Evolutionary conservation across 2,888 invertebrate species (phyloP), one percentile per base, ranked within the genome.

Genomic region (Ichneumoninae sp.): DNA sequence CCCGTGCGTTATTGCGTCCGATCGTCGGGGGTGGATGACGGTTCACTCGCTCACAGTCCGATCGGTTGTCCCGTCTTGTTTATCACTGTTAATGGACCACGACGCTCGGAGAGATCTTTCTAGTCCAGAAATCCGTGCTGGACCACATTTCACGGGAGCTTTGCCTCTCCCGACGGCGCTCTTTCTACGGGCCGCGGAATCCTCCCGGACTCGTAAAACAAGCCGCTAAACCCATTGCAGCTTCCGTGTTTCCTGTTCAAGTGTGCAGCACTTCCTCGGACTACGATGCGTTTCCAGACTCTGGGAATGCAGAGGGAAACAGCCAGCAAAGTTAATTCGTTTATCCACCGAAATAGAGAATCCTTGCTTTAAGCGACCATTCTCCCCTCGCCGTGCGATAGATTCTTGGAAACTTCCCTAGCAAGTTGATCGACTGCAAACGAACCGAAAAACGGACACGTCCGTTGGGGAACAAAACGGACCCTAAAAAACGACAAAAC

Each of bases 301-400:
- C 65, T 44, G 47, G 7, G 33, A 75, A 65, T 73, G 44, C 16
- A 57, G 13, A 13, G 65, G 60, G 50, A 50, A 50, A 75, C 65
- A 60, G 52, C 36, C 36, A 52, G 54, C 54, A 8, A 19, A 54
- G 19, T 54, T 73, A 54, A 22, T 54, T 73, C 60, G 57, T 73
- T 73, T 73, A 16, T 44, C 44, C 16, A 44, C 44, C 16, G 44
- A 44, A 44, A 44, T 44, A 44, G 44, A 44, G 44, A 16, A 44
- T 13, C 16, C 44, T 44, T 4, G 44, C 44, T 16, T 40, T 40
- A 40, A 40, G 1, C 40, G 10, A 40, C 8, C 10, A 10, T 40
- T 40, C 10, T 40, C 8, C 8, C 40, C 40, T 40, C 40, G 8
- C 40, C 8, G 40, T 10, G 0, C 40, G 1, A 40, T 40, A 16